Conservation (phyloP, 2,888 invertebrate genomes). For the Tiliacea citrago region DNA sequence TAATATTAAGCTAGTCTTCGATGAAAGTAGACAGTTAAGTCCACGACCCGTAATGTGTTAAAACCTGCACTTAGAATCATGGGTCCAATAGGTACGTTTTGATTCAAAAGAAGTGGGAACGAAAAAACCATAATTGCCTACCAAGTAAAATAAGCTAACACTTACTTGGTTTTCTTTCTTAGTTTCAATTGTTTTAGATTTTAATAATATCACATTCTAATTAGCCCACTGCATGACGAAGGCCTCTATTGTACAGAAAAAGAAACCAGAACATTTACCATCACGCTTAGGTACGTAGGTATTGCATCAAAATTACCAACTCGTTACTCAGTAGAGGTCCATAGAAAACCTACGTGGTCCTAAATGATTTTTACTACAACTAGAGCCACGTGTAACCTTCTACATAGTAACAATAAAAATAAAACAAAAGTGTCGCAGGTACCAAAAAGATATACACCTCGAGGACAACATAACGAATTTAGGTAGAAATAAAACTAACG, state of each 20-base stretch:
- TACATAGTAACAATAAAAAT: slow-evolving; percentile 24
- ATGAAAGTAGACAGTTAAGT: neutral
- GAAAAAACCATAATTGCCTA: neutral
- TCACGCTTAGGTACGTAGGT: too few relatives aligned
- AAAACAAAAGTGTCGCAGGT: slow-evolving; percentile 23
- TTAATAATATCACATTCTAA: neutral
- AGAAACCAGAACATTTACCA: neutral
- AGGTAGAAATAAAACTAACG: slow-evolving; percentile 72
- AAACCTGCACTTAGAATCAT: neutral
- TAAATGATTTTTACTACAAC: neutral
- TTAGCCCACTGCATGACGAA: too few relatives aligned
- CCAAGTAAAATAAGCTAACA: neutral
- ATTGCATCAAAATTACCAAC: neutral
- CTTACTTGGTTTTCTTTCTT: neutral
- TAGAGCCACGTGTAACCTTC: neutral
- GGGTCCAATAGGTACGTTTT: neutral
- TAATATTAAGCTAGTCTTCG: slow-evolving; percentile 26
- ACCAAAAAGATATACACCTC: slow-evolving; percentile 35
- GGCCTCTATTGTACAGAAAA: neutral
- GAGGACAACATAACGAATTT: slow-evolving; percentile 49
- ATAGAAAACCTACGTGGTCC: too few relatives aligned
- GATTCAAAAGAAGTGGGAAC: neutral
- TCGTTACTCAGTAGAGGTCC: neutral
- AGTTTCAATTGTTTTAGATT: neutral
- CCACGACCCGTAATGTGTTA: neutral